These are phyloP conservation scores for Dryobota labecula DNA, from an alignment of 2,888 invertebrate species.

Conservation along the genomic window DNA sequence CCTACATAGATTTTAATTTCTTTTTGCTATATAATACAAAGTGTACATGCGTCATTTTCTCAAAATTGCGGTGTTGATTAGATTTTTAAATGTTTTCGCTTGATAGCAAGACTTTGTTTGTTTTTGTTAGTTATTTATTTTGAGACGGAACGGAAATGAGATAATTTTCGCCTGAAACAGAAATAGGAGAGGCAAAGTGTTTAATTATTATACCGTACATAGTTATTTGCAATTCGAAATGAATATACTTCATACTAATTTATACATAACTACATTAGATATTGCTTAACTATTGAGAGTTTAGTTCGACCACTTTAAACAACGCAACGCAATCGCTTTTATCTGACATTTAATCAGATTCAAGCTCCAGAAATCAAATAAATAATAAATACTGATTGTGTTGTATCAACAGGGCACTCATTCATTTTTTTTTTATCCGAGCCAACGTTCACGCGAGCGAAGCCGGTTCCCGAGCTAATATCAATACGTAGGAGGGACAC, in stretches of 20 bases:
- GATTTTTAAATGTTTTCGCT: slow-evolving; percentile 18
- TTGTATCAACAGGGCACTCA: slow-evolving; percentile 30
- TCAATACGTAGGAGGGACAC: slow-evolving; percentile 36
- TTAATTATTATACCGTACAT: background rate
- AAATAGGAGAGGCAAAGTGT: background rate
- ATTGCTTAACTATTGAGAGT: background rate
- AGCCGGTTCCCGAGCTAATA: slow-evolving; percentile 43
- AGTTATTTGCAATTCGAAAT: background rate
- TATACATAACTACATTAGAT: background rate
- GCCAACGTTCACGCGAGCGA: slow-evolving; percentile 12
- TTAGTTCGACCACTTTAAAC: background rate
- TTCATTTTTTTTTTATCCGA: slow-evolving; percentile 39
- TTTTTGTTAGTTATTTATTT: slow-evolving; percentile 11
- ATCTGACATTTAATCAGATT: background rate
- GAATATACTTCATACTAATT: background rate
- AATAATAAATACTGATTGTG: slow-evolving; percentile 39
- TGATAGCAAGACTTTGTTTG: slow-evolving; percentile 9
- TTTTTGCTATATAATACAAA: slow-evolving; percentile 32
- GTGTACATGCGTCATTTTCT: slow-evolving; percentile 33
- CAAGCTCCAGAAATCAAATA: slow-evolving; percentile 24
- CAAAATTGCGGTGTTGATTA: slow-evolving; percentile 27
- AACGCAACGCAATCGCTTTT: background rate
- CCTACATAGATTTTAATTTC: slow-evolving; percentile 43
- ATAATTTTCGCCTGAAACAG: slow-evolving; percentile 2
- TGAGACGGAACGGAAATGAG: slow-evolving; percentile 7